These are phyloP conservation scores for Girardinichthys multiradiatus DNA, from an alignment of 2,113 vertebrate species.

Conservation along the genomic window DNA sequence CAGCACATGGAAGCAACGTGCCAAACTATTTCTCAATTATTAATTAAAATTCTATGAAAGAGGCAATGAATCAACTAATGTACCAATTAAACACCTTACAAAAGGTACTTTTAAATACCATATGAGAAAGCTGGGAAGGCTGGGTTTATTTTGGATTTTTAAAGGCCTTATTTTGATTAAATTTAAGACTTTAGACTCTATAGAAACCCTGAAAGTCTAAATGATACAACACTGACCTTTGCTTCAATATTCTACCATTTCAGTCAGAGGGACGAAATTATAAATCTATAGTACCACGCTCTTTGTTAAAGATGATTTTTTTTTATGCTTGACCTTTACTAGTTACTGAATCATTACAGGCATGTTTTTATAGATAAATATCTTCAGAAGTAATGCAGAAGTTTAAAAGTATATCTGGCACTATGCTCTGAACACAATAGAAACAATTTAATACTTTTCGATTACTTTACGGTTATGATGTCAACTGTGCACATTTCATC, in stretches of 20 bases:
- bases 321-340: neutral
- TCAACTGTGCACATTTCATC: neutral
- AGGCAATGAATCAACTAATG: neutral
- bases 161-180: neutral
- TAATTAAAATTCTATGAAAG: neutral
- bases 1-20: neutral
- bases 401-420: too few species aligned
- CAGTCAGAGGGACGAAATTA: neutral
- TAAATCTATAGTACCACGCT: neutral
- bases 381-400: neutral
- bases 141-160: too few species aligned
- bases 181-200: neutral
- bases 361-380: neutral
- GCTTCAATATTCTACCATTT: neutral
- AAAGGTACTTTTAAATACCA: too few species aligned
- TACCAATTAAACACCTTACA: neutral
- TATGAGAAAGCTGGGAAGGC: too few species aligned
- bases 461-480: neutral
- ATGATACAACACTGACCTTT: too few species aligned
- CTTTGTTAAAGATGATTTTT: neutral
- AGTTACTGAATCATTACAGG: neutral
- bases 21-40: neutral
- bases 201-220: neutral
- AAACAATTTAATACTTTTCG: too few species aligned
- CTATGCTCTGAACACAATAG: too few species aligned